A percentile compares a stretch with the other conserved stretches of the same genome.
Evolutionary conservation across 2,797 vertebrate species (phyloP).

Genomic region (Danio kyathit): DNA sequence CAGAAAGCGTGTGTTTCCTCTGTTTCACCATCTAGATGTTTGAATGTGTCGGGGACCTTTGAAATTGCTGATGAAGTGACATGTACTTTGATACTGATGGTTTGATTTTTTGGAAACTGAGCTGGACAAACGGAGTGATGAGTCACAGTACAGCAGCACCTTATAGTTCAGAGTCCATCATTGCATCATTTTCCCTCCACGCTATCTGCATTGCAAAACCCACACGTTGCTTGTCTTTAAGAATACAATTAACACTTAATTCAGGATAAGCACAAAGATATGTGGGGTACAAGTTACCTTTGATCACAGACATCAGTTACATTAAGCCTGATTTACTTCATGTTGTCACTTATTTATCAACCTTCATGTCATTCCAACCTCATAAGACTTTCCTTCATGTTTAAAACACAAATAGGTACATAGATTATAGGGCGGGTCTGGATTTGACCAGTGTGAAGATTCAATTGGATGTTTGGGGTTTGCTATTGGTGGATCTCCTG

Average conservation of each 20-base stretch:
- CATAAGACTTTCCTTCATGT: too few relatives aligned
- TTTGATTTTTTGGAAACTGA: constrained; percentile 11
- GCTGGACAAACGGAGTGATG: background rate
- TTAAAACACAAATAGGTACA: too few relatives aligned
- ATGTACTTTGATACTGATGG: background rate
- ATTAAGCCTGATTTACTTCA: background rate
- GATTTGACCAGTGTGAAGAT: too few relatives aligned
- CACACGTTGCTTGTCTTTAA: background rate
- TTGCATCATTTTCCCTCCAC: constrained; percentile 8
- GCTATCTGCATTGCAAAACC: constrained; percentile 34
- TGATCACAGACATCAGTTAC: background rate
- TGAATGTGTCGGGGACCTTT: background rate
- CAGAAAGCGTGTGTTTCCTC: background rate
- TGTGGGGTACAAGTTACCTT: background rate
- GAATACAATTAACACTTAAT: background rate
- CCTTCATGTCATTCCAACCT: too few relatives aligned
- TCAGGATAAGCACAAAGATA: background rate
- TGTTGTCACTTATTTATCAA: too few relatives aligned
- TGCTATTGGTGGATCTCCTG: too few relatives aligned
- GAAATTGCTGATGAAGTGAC: background rate
- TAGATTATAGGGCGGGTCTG: too few relatives aligned
- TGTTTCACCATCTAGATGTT: background rate
- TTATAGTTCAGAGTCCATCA: constrained; percentile 39
- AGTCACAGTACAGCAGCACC: background rate
- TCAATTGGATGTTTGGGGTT: too few relatives aligned